phyloP scores from a whole-genome alignment of 2,797 vertebrate species.

The Coreius guichenoti region DNA sequence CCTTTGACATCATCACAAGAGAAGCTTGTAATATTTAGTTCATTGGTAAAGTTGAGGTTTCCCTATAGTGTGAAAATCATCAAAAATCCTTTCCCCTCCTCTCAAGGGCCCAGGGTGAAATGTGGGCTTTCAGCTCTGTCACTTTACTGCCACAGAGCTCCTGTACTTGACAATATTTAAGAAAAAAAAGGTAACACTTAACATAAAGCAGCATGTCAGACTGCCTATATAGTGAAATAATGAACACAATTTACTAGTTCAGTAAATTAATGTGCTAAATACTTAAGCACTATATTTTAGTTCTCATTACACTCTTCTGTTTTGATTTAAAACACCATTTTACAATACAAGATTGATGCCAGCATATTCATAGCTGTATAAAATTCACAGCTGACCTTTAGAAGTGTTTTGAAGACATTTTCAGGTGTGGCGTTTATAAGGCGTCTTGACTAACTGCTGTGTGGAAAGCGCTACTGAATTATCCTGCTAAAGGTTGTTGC shows the following conservation, averaged over 20 bases:
- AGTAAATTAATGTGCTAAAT: conserved; percentile 1
- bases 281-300: neutral
- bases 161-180: conserved; percentile 80
- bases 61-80: conserved; percentile 39
- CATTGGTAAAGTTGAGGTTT: conserved; percentile 16
- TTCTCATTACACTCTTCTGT: neutral
- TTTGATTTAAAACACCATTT: neutral
- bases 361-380: neutral
- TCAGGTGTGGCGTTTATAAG: neutral
- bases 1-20: conserved; percentile 2
- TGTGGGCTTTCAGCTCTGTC: conserved; percentile 64
- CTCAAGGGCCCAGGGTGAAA: conserved; percentile 37
- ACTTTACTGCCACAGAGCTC: conserved; percentile 81
- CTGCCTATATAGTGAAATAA: conserved; percentile 38
- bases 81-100: conserved; percentile 71
- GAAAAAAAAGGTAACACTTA: conserved; percentile 57
- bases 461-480: conserved; percentile 65
- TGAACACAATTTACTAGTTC: neutral
- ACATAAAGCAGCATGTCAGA: conserved; percentile 44
- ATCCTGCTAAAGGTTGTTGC: conserved; percentile 88
- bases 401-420: conserved; percentile 4
- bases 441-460: conserved; percentile 49
- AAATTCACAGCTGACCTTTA: neutral
- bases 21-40: conserved; percentile 4
- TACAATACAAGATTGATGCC: neutral